These are phyloP conservation scores for Picathartes gymnocephalus DNA, from an alignment of 2,113 vertebrate species.

Conservation along the genomic window DNA sequence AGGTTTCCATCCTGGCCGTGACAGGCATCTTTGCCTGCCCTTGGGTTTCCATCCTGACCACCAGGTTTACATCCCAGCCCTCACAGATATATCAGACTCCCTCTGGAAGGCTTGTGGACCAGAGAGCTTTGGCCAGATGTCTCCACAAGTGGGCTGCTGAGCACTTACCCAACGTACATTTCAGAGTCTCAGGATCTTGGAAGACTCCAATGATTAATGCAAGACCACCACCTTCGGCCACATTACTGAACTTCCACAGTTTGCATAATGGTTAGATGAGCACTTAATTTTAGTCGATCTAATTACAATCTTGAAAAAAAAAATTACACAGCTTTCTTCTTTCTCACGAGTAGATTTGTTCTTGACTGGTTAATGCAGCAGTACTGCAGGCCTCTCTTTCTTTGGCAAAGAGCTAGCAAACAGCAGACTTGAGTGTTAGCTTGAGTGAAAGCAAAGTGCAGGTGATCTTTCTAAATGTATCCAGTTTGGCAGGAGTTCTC, in stretches of 20 bases:
- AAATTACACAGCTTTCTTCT: neutral
- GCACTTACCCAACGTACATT: rapidly evolving
- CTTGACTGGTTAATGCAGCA: neutral
- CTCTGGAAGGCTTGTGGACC: neutral
- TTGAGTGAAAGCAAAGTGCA: neutral
- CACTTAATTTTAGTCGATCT: neutral
- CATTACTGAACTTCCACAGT: neutral
- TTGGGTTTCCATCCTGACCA: neutral
- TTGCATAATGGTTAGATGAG: neutral
- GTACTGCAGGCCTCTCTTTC: neutral
- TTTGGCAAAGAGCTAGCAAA: neutral
- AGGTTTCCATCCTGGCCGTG: neutral
- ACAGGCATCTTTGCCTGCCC: neutral
- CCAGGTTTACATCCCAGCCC: neutral
- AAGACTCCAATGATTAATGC: neutral
- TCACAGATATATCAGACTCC: neutral
- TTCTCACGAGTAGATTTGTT: neutral
- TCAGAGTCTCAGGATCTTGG: neutral
- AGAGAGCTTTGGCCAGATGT: neutral
- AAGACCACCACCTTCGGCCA: neutral
- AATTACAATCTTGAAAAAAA: neutral
- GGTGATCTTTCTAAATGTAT: neutral
- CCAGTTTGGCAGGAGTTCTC: neutral
- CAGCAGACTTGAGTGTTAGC: neutral
- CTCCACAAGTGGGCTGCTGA: neutral